Evolutionary conservation across 2,113 vertebrate genomes (phyloP), one percentile per base, ranked within the genome.

Genomic region (Oxygymnocypris stewartii): DNA sequence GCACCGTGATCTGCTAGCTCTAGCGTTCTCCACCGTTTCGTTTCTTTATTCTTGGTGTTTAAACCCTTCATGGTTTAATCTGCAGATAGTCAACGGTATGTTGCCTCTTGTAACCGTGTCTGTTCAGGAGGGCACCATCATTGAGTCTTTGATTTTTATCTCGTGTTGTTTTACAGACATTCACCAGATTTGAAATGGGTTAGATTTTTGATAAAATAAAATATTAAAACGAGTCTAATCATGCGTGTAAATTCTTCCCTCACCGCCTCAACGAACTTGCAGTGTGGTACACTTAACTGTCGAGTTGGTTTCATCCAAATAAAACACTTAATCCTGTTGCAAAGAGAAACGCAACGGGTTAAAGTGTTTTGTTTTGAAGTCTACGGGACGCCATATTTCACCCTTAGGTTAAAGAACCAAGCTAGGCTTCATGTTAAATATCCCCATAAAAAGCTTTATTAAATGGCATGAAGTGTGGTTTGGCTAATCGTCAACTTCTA

Each of bases 301-400:
- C 97, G 94, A 97, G 97, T 96, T 97, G 97, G 95, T 96, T 98
- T 98, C 98, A 96, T 97, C 98, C 97, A 95, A 97, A 98, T 97
- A 98, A 97, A 97, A 96, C 95, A 96, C 94, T 75, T 91, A 89
- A 87, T 91, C 76, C 88, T 89, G 71, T 82, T 78, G 78, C 86
- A 89, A 57, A 81, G 47, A 84, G n/a, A 79, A 71, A 57, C 23
- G 79, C 63, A 85, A 63, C 11, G 88, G 63, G 61, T 10, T 61
- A 11, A 37, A 40, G 28, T 37, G 1, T 1, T 10, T 37, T 63
- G 6, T 25, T 12, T 84, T 14, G 2, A 16, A 23, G 6, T 10
- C 8, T 2, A 1, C 2, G 7, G 16, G 8, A n/a, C 31, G 14
- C 7, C 2, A 9, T 42, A 25, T 59, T 61, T 82, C 13, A 2